Conservation (phyloP, 1,140 invertebrate species). For the Ceratosolen fusciceps region DNA sequence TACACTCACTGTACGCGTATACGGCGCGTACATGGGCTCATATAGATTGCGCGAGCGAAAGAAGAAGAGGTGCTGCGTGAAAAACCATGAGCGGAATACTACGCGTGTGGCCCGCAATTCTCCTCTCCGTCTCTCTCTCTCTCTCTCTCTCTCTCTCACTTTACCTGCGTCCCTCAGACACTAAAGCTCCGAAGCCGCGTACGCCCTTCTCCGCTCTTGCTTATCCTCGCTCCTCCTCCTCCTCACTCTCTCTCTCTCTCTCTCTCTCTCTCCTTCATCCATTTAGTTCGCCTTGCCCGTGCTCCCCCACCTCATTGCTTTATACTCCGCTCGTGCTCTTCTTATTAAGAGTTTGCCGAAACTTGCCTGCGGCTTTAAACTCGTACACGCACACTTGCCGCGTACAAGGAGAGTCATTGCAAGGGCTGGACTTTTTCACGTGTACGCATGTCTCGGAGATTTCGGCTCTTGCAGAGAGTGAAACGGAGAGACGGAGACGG, state of each 20-base stretch:
- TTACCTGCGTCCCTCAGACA: not conserved
- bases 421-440: conserved; percentile 19
- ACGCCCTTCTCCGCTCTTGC: too few relatives aligned
- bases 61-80: conserved; percentile 40
- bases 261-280: not conserved
- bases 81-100: conserved; percentile 51
- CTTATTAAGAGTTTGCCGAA: conserved; percentile 25
- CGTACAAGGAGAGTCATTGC: conserved; percentile 35
- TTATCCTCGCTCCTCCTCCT: not conserved
- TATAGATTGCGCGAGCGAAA: not conserved
- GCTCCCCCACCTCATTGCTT: conserved; percentile 13
- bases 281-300: not conserved
- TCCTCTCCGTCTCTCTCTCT: not conserved
- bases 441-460: conserved; percentile 3
- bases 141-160: not conserved
- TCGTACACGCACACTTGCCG: not conserved
- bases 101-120: conserved; percentile 49
- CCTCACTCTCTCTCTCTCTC: conserved; percentile 3
- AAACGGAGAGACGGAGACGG: not conserved
- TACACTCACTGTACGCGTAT: not conserved
- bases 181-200: too few relatives aligned
- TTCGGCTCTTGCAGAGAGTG: conserved; percentile 12
- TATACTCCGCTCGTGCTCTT: not conserved
- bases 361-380: conserved; percentile 41
- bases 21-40: too few relatives aligned